Conservation (phyloP, 2,797 vertebrate species). For the Tiaroga cobitis region DNA sequence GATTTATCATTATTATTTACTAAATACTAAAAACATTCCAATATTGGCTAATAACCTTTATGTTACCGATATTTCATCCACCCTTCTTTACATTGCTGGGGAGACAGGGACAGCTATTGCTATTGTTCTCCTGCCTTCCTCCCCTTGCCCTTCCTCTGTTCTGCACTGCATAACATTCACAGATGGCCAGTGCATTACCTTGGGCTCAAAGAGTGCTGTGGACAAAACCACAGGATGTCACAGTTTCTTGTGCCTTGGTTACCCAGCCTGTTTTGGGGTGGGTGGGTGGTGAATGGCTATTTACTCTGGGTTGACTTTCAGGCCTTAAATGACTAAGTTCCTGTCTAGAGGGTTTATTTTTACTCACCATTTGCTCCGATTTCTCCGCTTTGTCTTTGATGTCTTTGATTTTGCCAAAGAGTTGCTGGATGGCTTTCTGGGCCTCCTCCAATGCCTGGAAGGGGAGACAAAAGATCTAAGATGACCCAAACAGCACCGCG, state of each 20-base stretch:
- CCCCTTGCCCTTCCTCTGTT: conserved; percentile 62
- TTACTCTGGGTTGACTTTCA: conserved; percentile 52
- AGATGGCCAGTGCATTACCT: conserved; percentile 56
- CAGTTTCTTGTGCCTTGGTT: conserved; percentile 42
- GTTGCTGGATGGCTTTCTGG: conserved; percentile 96
- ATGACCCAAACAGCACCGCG: conserved; percentile 7
- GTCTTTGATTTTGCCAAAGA: conserved; percentile 99
- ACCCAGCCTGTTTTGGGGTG: conserved; percentile 15
- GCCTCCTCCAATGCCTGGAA: conserved; percentile 95
- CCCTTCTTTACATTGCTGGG: conserved; percentile 36
- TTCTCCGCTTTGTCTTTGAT: conserved; percentile 99
- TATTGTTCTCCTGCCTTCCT: conserved; percentile 58
- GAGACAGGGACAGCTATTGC: conserved; percentile 50
- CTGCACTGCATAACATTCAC: conserved; percentile 38
- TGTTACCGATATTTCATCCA: background rate
- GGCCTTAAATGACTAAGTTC: conserved; percentile 50
- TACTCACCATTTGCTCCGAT: conserved; percentile 97
- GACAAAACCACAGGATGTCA: conserved; percentile 58
- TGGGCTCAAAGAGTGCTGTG: conserved; percentile 37
- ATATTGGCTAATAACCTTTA: background rate
- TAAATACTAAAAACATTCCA: background rate
- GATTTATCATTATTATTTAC: background rate
- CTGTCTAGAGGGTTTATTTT: conserved; percentile 56
- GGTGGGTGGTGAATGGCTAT: conserved; percentile 42
- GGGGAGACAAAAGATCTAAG: conserved; percentile 58